Percentiles rank a stretch among this genome's conserved stretches.
phyloP scores from a whole-genome alignment of 2,888 invertebrate species.

The Crepidodera aurea region DNA sequence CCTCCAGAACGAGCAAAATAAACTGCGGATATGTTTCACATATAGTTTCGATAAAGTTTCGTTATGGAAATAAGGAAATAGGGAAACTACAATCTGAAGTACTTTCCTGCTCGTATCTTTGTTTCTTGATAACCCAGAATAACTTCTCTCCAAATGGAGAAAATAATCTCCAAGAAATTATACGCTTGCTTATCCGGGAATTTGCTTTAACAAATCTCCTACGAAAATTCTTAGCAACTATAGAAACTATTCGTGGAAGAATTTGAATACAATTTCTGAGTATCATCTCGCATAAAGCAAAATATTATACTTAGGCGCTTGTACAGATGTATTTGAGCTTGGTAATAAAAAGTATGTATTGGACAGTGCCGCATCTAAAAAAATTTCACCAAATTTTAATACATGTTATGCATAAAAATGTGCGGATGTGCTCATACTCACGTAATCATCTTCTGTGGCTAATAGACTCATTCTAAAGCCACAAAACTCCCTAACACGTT shows the following conservation, averaged over 20 bases:
- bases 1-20: too few species aligned
- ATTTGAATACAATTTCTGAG: constrained; percentile 11
- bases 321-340: neutral
- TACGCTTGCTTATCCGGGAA: constrained; percentile 10
- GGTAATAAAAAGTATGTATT: neutral
- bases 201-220: constrained; percentile 14
- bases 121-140: constrained; percentile 7
- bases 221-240: constrained; percentile 8
- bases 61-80: constrained; percentile 8
- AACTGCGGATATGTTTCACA: too few species aligned
- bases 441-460: too few species aligned
- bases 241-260: constrained; percentile 10
- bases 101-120: neutral
- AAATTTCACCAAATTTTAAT: too few species aligned
- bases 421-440: too few species aligned
- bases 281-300: neutral
- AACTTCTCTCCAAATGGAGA: constrained; percentile 1
- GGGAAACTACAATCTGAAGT: neutral
- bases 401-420: too few species aligned
- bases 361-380: neutral
- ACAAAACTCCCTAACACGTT: too few species aligned
- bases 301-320: constrained; percentile 5
- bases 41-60: constrained; percentile 4
- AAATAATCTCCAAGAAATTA: constrained; percentile 11
- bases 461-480: too few species aligned